A percentile compares a stretch with the other conserved stretches of the same genome.
phyloP scores from a whole-genome alignment of 2,113 vertebrate species.

The Varanus komodoensis region DNA sequence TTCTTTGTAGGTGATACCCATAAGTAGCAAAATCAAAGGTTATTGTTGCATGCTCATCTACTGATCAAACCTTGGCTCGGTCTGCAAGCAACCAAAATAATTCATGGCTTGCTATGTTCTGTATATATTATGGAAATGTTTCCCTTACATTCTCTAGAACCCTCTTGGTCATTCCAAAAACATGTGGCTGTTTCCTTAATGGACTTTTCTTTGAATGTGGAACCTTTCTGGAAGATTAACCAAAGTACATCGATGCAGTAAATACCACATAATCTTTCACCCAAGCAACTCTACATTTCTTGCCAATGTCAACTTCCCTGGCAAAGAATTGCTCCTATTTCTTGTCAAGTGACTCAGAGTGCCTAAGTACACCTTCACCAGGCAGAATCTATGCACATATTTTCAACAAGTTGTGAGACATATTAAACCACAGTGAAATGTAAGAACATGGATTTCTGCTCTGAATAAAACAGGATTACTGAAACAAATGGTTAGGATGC shows the following conservation, averaged over 20 bases:
- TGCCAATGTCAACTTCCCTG: neutral
- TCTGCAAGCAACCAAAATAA: neutral
- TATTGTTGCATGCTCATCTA: rapidly evolving
- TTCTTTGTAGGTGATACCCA: neutral
- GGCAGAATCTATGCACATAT: neutral
- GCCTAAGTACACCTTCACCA: neutral
- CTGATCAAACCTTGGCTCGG: neutral
- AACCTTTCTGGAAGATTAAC: conserved; percentile 33
- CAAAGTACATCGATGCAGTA: conserved; percentile 23
- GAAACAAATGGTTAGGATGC: neutral
- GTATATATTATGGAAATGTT: conserved; percentile 27
- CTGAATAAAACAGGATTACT: neutral
- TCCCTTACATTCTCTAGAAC: neutral
- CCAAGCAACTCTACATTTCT: conserved; percentile 1
- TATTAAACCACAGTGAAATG: neutral
- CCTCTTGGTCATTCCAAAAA: neutral
- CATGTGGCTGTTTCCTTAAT: conserved; percentile 11
- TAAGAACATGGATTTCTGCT: neutral
- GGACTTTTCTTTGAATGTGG: conserved; percentile 15
- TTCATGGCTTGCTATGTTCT: conserved; percentile 9
- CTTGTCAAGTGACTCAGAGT: conserved; percentile 7
- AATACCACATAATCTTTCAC: conserved; percentile 32
- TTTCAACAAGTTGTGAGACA: neutral
- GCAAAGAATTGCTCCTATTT: neutral
- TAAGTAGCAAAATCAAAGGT: neutral